Evolutionary conservation across 2,797 vertebrate species (phyloP), one percentile per base, ranked within the genome.

Genomic region (Catharus ustulatus): DNA sequence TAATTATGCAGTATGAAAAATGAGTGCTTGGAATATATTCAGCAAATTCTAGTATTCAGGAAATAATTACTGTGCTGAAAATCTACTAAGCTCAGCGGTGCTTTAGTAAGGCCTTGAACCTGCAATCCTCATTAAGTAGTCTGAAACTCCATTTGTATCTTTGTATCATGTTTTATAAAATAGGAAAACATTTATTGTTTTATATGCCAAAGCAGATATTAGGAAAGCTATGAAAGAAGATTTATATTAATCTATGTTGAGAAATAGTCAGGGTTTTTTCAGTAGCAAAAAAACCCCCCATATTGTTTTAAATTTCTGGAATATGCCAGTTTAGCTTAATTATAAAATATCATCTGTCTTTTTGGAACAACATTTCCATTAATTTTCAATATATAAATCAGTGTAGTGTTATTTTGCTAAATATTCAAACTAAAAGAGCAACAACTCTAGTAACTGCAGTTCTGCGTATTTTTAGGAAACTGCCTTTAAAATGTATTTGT

Each of bases 1-100:
- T 90, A 95, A 96, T 96, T 93, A 86, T 73, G 66, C 76, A 84
- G 62, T 55, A 67, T 90, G 83, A 94, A 86, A 93, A 96, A 96
- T 76, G 32, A 84, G 34, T 71, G 66, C 79, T 91, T 94, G 69
- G 69, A 97, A 95, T 95, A 81, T 57, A 75, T 92, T 94, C 89
- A 93, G 82, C 55, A 59, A 87, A 95, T 91, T 86, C 3, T 16
- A 76, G 51, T 92, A 40, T 91, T 96, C 77, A 95, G 69, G 77
- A 96, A 95, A 93, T 94, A 94, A 96, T 88, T 86, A 77, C 36
- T 36, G 55, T 78, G 59, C 59, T 93, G 66, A 93, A 96, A 96
- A 88, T 82, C 73, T 90, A 73, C 85, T 82, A 45, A 92, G 71
- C 89, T 95, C 94, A 96, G 94, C 76, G 79, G 36, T 90, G 46